Evolutionary conservation across 2,888 invertebrate genomes (phyloP), one percentile per base, ranked within the genome.

Genomic region (Patella pellucida): DNA sequence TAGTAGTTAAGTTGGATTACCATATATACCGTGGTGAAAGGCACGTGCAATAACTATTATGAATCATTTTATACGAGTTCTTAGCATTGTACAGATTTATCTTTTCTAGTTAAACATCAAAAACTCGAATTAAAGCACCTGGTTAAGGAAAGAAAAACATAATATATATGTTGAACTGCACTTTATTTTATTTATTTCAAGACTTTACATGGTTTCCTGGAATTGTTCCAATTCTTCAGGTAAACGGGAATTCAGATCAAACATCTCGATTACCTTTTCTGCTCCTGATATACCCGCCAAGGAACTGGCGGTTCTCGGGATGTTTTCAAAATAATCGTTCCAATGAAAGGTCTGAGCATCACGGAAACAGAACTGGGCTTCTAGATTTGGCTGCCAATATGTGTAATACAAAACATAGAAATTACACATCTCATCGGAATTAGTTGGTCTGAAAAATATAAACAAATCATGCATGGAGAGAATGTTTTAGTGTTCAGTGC

Each of bases 341-440:
- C 85, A 86, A 69, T 79, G 75, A 74, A 86, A 87, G 11, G 75
- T 54, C 50, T 83, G 78, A 0, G 84, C 81, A 50, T 85, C 79
- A 51, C 82, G 73, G 78, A 86, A 83, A 77, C 88, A 88, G 77
- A 82, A 83, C 3, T 82, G 76, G 14, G 83, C 81, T 3, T 80
- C 73, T 52, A 85, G 76, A 41, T 84, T 83, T 2, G 81, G 83
- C 41, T 82, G 75, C 56, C 81, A 71, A 71, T 82, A 79, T 12
- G 88, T 88, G 79, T 86, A 85, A 76, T 86, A 88, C 79, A 88
- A 81, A 62, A 89, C 84, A 81, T 89, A 89, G 78, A 89, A 89
- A 75, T 89, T 89, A 73, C 89, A 89, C 89, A 89, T 89, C 78
- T 89, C 89, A 77, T 89, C 88, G 19, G 79, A 73, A 76, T 88